Evolutionary conservation across 2,113 vertebrate genomes (phyloP), one percentile per base, ranked within the genome.

Genomic region (Synodontis membranacea): DNA sequence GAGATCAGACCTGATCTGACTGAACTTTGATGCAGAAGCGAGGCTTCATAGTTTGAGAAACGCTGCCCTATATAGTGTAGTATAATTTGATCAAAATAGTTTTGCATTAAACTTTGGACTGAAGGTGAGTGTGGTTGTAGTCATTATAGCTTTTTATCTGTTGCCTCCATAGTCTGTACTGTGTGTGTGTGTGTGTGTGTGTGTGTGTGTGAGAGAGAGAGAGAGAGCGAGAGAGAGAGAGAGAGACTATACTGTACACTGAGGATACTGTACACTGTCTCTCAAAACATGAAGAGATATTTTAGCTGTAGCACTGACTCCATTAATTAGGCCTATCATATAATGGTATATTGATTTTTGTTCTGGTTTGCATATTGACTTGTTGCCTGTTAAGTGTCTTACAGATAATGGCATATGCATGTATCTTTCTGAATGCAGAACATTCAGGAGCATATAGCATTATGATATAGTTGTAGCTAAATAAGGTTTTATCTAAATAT

Each of bases 261-360:
- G 56, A 17, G 52, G 48, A 82, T 82, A 50, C 60, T 80, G 34
- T 56, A 46, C 50, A 85, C 37, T 79, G 70, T 79, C n/a, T 86
- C 23, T 54, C 37, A 56, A 87, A 87, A 80, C 62, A 72, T 62
- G 86, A 50, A 72, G 42, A 79, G 62, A 79, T 90, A 84, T 62
- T 80, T 84, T 50, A 80, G 80, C 75, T 34, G 44, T 44, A 76
- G 52, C 74, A 64, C 62, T 81, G 14, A 60, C 80, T 90, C 68
- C 52, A 84, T 86, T 86, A 88, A 88, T 90, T 88, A 90, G 86
- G 82, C 56, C 50, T 54, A 78, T 89, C 82, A 82, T 86, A 85
- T 90, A 90, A 89, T 89, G 84, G 58, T 9, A 48, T 81, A 89
- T 89, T 84, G 88, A 89, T 90, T 89, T 86, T 86, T 90, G 64